A percentile compares a stretch with the other conserved stretches of the same genome.
phyloP scores from a whole-genome alignment of 2,888 invertebrate genomes.

The Gasteruption jaculator region DNA sequence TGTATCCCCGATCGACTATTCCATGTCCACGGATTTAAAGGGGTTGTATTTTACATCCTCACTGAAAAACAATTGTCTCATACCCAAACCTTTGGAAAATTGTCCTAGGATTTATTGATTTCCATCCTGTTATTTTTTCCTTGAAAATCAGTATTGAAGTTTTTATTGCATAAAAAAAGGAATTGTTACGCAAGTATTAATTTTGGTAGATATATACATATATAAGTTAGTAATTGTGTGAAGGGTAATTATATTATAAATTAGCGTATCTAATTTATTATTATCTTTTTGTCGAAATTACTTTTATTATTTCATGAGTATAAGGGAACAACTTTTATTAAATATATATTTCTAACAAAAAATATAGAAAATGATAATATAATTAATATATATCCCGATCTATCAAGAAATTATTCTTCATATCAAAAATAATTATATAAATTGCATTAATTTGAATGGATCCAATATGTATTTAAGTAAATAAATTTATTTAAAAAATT shows the following conservation, averaged over 20 bases:
- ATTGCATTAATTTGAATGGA: background rate
- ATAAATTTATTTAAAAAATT: slow-evolving; percentile 6
- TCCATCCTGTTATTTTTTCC: slow-evolving; percentile 5
- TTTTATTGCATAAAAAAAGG: no score
- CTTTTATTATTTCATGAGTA: background rate
- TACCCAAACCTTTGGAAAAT: no score
- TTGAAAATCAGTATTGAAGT: background rate
- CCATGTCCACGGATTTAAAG: slow-evolving; percentile 32
- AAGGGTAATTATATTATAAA: no score
- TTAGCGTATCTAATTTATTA: no score
- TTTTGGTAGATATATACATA: no score
- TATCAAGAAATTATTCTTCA: slow-evolving; percentile 1
- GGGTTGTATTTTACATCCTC: slow-evolving; percentile 27
- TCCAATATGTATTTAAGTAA: background rate
- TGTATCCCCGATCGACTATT: slow-evolving; percentile 34
- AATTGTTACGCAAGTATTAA: no score
- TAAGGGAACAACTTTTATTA: background rate
- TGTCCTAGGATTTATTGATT: no score
- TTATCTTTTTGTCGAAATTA: no score
- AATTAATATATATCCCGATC: slow-evolving; percentile 1
- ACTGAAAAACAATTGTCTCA: slow-evolving; percentile 32
- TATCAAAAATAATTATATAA: slow-evolving; percentile 8
- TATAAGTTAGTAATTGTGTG: no score
- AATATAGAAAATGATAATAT: background rate
- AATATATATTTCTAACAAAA: background rate